Evolutionary conservation across 2,797 vertebrate genomes (phyloP).

Genomic region (Epinephelus awoara): DNA sequence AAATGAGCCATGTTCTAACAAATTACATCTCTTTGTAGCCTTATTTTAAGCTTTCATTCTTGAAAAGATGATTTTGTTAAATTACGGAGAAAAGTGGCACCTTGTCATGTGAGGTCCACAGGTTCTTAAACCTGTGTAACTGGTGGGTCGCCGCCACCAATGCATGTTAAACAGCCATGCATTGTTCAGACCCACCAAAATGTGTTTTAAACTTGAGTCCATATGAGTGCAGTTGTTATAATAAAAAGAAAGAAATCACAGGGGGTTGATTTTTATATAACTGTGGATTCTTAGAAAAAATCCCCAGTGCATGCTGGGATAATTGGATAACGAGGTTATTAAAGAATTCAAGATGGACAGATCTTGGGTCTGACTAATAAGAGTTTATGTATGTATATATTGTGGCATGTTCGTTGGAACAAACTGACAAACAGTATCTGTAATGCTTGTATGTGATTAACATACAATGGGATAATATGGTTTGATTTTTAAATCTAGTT

Average conservation of each 20-base stretch:
- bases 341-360: neutral
- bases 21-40: conserved; percentile 20
- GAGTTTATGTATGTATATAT: neutral
- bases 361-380: neutral
- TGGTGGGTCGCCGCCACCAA: neutral
- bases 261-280: no score
- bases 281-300: neutral
- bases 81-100: conserved; percentile 22
- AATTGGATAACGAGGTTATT: neutral
- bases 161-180: neutral
- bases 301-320: neutral
- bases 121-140: neutral
- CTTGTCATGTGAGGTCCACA: neutral
- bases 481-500: neutral
- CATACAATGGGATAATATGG: neutral
- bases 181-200: conserved; percentile 12
- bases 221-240: neutral
- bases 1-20: conserved; percentile 45
- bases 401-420: neutral
- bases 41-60: conserved; percentile 29
- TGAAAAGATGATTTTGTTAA: conserved; percentile 10
- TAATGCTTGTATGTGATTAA: neutral
- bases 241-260: neutral
- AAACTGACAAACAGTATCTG: neutral
- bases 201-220: neutral